Evolutionary conservation across 1,140 invertebrate genomes (phyloP), one percentile per base, ranked within the genome.

Genomic region (Halesus radiatus): DNA sequence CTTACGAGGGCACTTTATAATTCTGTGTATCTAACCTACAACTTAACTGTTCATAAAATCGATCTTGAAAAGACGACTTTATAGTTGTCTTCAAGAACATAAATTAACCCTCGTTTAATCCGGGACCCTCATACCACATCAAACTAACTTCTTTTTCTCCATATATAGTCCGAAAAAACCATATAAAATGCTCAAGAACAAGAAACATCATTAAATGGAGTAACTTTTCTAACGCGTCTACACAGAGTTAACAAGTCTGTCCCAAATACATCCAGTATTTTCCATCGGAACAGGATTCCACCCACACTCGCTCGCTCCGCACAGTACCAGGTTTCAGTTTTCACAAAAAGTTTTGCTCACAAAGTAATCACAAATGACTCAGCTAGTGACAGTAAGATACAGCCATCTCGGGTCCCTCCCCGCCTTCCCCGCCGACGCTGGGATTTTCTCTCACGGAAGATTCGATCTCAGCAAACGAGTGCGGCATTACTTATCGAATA

Each of bases 321-420:
- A 13, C 37, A 45, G 37, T 45, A 45, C 37, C 37, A 23, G 66
- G 45, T 70, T 37, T 70, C 66, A 70, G 32, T 18, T 70, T 70
- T 70, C 66, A 70, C 66, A 70, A 70, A 70, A 70, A 70, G 66
- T 70, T 70, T 70, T 70, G n/a, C 32, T 70, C 66, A 70, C 66
- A 70, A 70, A 70, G 66, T 70, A 70, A 70, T 70, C 66, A 70
- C 66, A 50, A 50, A 70, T 70, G 66, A 50, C 66, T 70, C 66
- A 45, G 37, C 66, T 70, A 70, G 66, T 70, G 66, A 70, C 66
- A 70, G 66, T 70, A 70, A 70, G 37, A 50, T 45, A 45, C 29
- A 70, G 37, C 37, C 37, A 20, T 45, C 32, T 20, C 66, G 18
- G 4, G 18, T 6, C 18, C 18, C 29, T 8, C 8, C 16, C 20